A percentile compares a stretch with the other conserved stretches of the same genome.
These are phyloP conservation scores for Rhagophthalmus giganteus DNA, from an alignment of 2,888 invertebrate species.

Conservation along the genomic window DNA sequence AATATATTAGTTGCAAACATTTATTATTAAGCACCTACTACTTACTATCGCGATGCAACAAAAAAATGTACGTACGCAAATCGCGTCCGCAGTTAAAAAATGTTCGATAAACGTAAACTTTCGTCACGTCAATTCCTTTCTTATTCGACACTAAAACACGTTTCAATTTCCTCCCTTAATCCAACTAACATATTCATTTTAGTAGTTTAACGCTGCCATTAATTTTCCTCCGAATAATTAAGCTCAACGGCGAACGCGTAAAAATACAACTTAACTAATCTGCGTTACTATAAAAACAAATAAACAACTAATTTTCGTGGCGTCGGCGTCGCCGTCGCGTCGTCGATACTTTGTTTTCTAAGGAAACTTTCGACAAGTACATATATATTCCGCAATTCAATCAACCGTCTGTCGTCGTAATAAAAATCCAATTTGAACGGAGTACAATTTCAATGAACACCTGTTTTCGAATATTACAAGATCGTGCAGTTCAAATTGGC, in stretches of 20 bases:
- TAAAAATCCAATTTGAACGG: conserved; percentile 11
- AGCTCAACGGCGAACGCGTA: too few relatives aligned
- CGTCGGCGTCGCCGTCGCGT: too few relatives aligned
- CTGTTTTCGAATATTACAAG: conserved; percentile 18
- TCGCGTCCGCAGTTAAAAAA: too few relatives aligned
- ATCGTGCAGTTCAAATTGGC: conserved; percentile 12
- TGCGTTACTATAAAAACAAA: background rate
- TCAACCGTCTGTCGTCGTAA: background rate
- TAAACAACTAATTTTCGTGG: too few relatives aligned
- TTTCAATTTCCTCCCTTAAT: conserved; percentile 2
- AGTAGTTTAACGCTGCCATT: too few relatives aligned
- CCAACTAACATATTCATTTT: conserved; percentile 5
- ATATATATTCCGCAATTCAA: background rate
- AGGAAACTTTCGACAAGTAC: background rate
- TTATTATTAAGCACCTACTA: too few relatives aligned
- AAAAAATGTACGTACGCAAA: too few relatives aligned
- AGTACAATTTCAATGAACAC: conserved; percentile 22
- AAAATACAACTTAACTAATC: too few relatives aligned
- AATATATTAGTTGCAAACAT: too few relatives aligned
- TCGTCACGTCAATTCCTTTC: conserved; percentile 8
- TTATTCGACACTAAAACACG: conserved; percentile 2
- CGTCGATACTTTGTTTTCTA: background rate
- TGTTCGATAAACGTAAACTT: conserved; percentile 7
- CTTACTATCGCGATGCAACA: too few relatives aligned
- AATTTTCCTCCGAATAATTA: too few relatives aligned